phyloP scores from a whole-genome alignment of 2,113 vertebrate genomes.

The Petrocephalus zakoni region DNA sequence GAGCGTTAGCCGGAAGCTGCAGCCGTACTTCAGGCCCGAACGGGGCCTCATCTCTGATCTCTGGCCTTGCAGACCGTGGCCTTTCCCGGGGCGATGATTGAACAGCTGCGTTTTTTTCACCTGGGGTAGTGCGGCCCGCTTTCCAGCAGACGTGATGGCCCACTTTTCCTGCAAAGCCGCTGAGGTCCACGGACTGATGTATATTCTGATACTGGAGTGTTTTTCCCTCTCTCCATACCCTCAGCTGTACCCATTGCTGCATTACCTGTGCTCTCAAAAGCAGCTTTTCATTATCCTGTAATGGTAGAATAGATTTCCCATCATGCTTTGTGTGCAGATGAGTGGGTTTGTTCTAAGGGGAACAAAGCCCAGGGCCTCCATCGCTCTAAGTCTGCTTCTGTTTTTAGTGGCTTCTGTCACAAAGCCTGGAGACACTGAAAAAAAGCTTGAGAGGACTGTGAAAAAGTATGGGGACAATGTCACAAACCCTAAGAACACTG shows the following conservation, averaged over 20 bases:
- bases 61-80: neutral
- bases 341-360: neutral
- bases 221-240: neutral
- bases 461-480: neutral
- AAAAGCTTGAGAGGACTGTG: neutral
- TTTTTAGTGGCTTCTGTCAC: neutral
- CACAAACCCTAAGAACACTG: neutral
- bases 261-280: neutral
- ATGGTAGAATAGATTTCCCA: neutral
- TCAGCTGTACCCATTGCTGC: neutral
- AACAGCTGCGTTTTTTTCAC: neutral
- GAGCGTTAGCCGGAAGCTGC: neutral
- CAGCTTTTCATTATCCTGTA: neutral
- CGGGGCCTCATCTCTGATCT: neutral
- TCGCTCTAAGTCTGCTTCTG: neutral
- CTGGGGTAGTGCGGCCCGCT: neutral
- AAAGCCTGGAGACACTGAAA: neutral
- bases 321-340: neutral
- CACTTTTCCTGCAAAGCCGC: neutral
- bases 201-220: neutral
- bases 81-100: neutral
- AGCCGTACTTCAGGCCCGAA: neutral
- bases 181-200: neutral
- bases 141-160: neutral
- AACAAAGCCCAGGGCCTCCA: neutral